These are phyloP conservation scores for Ecliptopera silaceata DNA, from an alignment of 2,888 invertebrate genomes.

Conservation along the genomic window DNA sequence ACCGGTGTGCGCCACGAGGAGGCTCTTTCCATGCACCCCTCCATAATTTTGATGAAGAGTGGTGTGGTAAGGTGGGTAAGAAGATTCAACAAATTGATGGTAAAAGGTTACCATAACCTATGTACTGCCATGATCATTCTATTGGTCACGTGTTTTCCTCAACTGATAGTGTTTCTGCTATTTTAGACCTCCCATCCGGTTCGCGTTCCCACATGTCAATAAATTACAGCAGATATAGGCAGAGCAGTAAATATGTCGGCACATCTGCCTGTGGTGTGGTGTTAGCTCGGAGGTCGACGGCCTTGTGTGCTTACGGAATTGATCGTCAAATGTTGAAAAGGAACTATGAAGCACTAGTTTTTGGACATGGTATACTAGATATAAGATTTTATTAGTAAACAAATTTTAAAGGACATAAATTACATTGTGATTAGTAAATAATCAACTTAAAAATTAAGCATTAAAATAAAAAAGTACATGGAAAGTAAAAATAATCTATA, in stretches of 20 bases:
- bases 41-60: too few species aligned
- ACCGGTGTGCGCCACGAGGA: too few species aligned
- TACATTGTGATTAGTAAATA: too few species aligned
- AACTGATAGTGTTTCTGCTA: slow-evolving; percentile 2
- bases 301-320: slow-evolving; percentile 49
- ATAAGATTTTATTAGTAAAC: too few species aligned
- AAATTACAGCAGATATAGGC: slow-evolving; percentile 27
- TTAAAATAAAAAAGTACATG: too few species aligned
- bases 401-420: too few species aligned
- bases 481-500: too few species aligned
- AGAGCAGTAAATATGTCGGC: slow-evolving; percentile 38
- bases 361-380: slow-evolving; percentile 9
- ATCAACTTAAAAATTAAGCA: too few species aligned
- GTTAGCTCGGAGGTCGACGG: slow-evolving; percentile 40
- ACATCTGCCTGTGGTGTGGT: slow-evolving; percentile 33
- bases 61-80: too few species aligned
- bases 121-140: neutral
- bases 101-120: too few species aligned
- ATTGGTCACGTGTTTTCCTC: neutral
- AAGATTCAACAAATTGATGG: too few species aligned
- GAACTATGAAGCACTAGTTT: slow-evolving; percentile 23
- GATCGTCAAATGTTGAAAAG: slow-evolving; percentile 35
- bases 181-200: slow-evolving; percentile 26
- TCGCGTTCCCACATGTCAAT: slow-evolving; percentile 30
- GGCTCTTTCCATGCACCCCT: too few species aligned